phyloP scores from a whole-genome alignment of 92 coral and sea anemone species.

The Paramuricea clavata region DNA sequence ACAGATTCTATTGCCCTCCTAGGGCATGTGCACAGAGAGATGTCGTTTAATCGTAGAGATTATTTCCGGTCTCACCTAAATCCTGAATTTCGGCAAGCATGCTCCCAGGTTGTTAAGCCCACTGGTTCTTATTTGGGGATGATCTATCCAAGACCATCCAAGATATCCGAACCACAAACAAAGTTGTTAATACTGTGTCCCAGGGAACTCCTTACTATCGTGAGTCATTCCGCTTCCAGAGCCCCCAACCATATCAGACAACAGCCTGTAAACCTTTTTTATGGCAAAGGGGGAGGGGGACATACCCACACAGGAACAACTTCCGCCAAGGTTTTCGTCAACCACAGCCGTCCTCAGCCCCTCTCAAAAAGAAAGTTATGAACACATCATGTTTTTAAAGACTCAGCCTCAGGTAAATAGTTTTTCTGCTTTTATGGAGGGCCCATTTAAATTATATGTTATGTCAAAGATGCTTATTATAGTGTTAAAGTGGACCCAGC shows the following conservation, averaged over 20 bases:
- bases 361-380: not conserved
- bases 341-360: not conserved
- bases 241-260: not conserved
- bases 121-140: too few species aligned
- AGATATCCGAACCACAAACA: not conserved
- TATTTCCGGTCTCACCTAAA: not conserved
- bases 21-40: too few species aligned
- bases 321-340: not conserved
- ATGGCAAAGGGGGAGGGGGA: constrained; percentile 12
- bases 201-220: not conserved
- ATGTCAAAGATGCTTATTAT: constrained; percentile 59
- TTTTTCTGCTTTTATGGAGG: too few species aligned
- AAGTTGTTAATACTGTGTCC: not conserved
- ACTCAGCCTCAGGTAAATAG: not conserved
- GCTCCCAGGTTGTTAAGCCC: not conserved
- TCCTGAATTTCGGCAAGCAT: not conserved
- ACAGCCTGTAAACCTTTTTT: not conserved
- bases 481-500: not conserved
- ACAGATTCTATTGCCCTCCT: not conserved
- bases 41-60: not conserved
- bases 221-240: not conserved
- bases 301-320: not conserved
- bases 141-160: too few species aligned
- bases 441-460: too few species aligned
- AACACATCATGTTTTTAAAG: not conserved